Evolutionary conservation across 2,113 vertebrate species (phyloP).

Genomic region (Osmerus eperlanus): DNA sequence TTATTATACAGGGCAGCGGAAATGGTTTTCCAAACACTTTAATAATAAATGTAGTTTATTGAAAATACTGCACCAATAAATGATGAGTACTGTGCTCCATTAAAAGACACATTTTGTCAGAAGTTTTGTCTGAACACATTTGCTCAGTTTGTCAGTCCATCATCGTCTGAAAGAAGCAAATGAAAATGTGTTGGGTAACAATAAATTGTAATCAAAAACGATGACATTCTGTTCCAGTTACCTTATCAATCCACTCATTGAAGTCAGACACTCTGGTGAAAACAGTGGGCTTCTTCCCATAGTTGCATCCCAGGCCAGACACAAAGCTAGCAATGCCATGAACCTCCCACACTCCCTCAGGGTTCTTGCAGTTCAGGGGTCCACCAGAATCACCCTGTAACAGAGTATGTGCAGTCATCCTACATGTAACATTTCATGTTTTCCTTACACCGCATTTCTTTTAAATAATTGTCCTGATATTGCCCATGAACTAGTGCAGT

Average conservation of each 20-base stretch:
- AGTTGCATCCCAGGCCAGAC: constrained; percentile 63
- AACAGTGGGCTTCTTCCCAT: constrained; percentile 47
- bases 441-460: background rate
- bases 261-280: constrained; percentile 2
- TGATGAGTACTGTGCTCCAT: too few species aligned
- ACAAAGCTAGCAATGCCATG: constrained; percentile 71
- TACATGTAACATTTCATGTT: background rate
- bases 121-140: background rate
- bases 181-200: background rate
- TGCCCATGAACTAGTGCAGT: too few species aligned
- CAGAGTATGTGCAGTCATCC: background rate
- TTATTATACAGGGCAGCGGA: too few species aligned
- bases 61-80: too few species aligned
- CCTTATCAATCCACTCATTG: constrained; percentile 47
- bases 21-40: too few species aligned
- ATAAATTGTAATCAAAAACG: background rate
- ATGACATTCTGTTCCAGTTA: background rate
- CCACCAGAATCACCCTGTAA: constrained; percentile 72
- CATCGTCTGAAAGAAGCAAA: constrained; percentile 21
- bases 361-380: constrained; percentile 63
- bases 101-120: background rate
- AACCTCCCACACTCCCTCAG: constrained; percentile 58
- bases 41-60: too few species aligned
- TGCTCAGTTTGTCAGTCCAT: constrained; percentile 6
- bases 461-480: background rate